Evolutionary conservation across 2,113 vertebrate species (phyloP), one percentile per base, ranked within the genome.

Genomic region (Lagopus muta): DNA sequence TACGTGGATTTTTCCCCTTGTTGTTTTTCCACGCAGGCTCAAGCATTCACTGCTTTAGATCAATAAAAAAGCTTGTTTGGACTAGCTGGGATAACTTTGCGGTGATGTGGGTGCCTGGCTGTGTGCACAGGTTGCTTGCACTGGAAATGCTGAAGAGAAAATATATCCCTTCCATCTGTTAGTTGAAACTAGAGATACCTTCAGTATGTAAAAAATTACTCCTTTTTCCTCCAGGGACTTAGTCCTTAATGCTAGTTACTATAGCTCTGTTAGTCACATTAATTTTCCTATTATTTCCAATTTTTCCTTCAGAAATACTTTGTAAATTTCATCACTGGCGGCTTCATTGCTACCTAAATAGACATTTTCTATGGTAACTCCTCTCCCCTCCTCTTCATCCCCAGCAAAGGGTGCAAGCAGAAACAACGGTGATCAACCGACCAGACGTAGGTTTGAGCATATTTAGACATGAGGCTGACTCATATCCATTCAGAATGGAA

Each of bases 151-250:
- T 40, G 69, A 75, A 96, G 78, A 94, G 95, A 97, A 98, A 93
- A 93, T 75, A 97, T 92, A 94, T 96, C 42, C 94, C 97, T 83
- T 83, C 88, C 90, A 19, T 94, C 77, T 71, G 95, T 81, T 79
- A 65, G 47, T 67, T 79, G 62, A 90, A 91, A 94, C 88, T 88
- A 88, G 94, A 93, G 92, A 94, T 94, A 97, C 96, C 96, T 97
- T 98, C 96, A 98, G 93, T 96, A 97, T 89, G 97, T 97, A 98
- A 97, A 97, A 98, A 98, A 97, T 93, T 91, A 94, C 77, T 93
- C 73, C 36, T 92, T 96, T 77, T 97, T 92, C 97, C 94, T 94
- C 88, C 25, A 64, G 95, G 36, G 95, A 96, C 85, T 95, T 92
- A 54, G 93, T 96, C 97, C 95, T 98, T 98, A 98, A 97, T 97